phyloP scores from a whole-genome alignment of 2,797 vertebrate genomes.

The Cuniculus paca region DNA sequence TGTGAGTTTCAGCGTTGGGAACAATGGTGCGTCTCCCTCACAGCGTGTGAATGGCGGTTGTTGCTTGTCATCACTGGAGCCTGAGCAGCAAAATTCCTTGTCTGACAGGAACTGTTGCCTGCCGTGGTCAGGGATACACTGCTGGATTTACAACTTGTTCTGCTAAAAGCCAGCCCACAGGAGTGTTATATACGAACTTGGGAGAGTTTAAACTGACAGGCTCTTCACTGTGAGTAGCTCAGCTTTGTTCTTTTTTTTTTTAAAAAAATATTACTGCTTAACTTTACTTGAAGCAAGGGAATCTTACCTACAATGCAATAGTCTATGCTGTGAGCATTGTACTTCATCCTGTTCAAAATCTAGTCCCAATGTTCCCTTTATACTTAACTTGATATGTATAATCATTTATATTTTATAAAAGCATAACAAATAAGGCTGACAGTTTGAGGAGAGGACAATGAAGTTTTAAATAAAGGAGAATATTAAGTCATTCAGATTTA shows the following conservation, averaged over 20 bases:
- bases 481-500: neutral
- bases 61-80: neutral
- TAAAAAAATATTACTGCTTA: neutral
- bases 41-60: neutral
- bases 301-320: neutral
- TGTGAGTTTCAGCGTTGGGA: neutral
- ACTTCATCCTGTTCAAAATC: neutral
- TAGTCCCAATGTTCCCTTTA: too few species aligned
- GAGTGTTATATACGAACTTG: neutral
- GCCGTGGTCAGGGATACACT: neutral
- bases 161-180: neutral
- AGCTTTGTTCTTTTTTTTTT: neutral
- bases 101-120: neutral
- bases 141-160: neutral
- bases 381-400: neutral
- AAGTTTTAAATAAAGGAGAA: neutral
- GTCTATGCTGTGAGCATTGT: neutral
- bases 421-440: neutral
- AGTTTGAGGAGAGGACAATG: neutral
- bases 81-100: neutral
- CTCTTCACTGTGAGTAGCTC: neutral
- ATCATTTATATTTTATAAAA: constrained; percentile 7
- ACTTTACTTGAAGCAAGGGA: neutral
- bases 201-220: neutral
- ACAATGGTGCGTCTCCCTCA: neutral